These are phyloP conservation scores for Drosophila insularis DNA, from an alignment of 1,140 invertebrate genomes.

Conservation along the genomic window DNA sequence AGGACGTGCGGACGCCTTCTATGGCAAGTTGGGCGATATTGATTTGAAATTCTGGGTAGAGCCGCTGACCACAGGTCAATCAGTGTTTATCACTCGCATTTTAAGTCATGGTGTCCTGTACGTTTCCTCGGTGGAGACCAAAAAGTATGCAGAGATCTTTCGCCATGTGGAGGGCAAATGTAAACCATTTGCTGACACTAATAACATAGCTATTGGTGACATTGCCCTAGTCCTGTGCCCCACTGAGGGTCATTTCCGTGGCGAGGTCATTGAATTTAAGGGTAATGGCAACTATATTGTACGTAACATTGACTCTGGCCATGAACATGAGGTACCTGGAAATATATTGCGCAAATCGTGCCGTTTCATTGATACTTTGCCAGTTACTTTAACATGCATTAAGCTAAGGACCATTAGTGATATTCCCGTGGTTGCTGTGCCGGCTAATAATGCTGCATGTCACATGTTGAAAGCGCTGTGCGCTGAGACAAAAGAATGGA, in stretches of 20 bases:
- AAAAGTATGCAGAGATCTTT: constrained; percentile 38
- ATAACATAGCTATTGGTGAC: constrained; percentile 27
- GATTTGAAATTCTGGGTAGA: constrained; percentile 50
- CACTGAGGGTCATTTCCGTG: constrained; percentile 38
- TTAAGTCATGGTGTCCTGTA: constrained; percentile 33
- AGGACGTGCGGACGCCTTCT: constrained; percentile 30
- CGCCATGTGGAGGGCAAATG: constrained; percentile 37
- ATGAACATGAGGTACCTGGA: constrained; percentile 1
- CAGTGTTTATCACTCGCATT: constrained; percentile 46
- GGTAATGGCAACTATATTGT: constrained; percentile 23
- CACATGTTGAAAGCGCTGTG: constrained; percentile 18
- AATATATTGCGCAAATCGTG: constrained; percentile 46
- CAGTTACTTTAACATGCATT: constrained; percentile 28
- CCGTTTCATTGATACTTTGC: constrained; percentile 48
- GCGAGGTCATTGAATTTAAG: constrained; percentile 19
- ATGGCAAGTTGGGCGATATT: constrained; percentile 26
- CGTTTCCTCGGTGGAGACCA: constrained; percentile 41
- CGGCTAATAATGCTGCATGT: constrained; percentile 20
- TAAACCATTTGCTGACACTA: constrained; percentile 2
- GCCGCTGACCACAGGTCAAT: constrained; percentile 10
- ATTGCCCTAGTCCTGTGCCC: constrained; percentile 40
- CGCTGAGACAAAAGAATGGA: constrained; percentile 6
- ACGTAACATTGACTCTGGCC: constrained; percentile 50
- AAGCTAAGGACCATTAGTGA: constrained; percentile 36
- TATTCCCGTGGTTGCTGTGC: constrained; percentile 39